Evolutionary conservation across 2,797 vertebrate species (phyloP).

Genomic region (Euthynnus affinis): DNA sequence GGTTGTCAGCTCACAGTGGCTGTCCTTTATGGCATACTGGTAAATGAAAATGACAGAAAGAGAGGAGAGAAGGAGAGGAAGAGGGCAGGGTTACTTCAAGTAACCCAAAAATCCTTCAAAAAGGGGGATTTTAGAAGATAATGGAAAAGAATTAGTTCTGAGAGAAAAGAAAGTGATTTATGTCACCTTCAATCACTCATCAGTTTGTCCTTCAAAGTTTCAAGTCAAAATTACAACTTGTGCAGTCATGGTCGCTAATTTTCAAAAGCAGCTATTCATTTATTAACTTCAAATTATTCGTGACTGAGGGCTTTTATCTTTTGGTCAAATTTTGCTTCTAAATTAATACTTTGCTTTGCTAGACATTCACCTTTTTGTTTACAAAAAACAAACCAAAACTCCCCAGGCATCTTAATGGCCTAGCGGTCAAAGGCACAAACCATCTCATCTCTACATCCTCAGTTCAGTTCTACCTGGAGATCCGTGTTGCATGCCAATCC

Average conservation of each 20-base stretch:
- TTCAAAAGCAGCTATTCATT: not conserved
- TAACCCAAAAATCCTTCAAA: slow-evolving; percentile 5
- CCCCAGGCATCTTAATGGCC: too few relatives aligned
- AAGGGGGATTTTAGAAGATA: slow-evolving; percentile 2
- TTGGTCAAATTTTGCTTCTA: not conserved
- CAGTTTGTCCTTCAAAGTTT: slow-evolving; percentile 20
- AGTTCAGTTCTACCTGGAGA: too few relatives aligned
- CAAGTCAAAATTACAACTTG: not conserved
- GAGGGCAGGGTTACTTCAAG: slow-evolving; percentile 24
- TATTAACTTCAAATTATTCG: not conserved
- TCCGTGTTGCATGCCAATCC: too few relatives aligned
- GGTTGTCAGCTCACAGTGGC: slow-evolving; percentile 65
- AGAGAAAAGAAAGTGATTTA: slow-evolving; percentile 26
- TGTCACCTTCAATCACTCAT: not conserved
- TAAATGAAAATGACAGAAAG: slow-evolving; percentile 51
- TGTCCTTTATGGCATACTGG: slow-evolving; percentile 60
- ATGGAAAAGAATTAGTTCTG: slow-evolving; percentile 34
- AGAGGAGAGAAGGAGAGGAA: not conserved
- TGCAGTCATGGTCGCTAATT: not conserved
- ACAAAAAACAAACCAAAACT: too few relatives aligned
- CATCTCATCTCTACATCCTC: too few relatives aligned
- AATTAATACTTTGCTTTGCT: too few relatives aligned
- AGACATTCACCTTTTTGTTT: too few relatives aligned
- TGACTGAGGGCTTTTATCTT: not conserved
- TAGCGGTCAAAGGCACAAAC: too few relatives aligned